phyloP scores from a whole-genome alignment of 2,113 vertebrate genomes.

The Sinosuthora webbiana region DNA sequence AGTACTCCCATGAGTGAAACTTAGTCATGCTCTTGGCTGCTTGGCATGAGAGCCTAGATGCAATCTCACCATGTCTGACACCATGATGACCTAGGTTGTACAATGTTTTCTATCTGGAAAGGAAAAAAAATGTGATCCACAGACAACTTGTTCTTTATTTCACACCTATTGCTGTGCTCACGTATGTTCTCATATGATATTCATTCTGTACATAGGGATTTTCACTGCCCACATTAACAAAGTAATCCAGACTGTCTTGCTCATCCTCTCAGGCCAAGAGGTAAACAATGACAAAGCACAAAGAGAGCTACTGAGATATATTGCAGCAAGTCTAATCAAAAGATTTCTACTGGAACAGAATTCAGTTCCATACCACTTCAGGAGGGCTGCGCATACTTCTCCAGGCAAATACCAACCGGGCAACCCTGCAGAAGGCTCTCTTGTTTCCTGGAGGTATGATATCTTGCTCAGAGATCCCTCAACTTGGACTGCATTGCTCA shows the following conservation, averaged over 20 bases:
- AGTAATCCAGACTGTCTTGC: background rate
- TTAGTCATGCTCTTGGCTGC: background rate
- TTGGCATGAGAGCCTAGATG: background rate
- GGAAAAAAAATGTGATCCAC: background rate
- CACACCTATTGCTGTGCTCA: background rate
- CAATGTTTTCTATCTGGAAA: background rate
- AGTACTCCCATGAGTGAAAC: background rate
- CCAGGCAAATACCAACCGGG: background rate
- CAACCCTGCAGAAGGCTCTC: background rate
- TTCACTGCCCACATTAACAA: background rate
- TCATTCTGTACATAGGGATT: background rate
- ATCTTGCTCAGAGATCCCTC: background rate
- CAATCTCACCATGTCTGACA: background rate
- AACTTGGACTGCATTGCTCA: background rate
- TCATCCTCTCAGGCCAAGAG: background rate
- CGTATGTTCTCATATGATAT: fast-evolving
- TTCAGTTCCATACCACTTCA: background rate
- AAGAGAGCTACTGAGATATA: background rate
- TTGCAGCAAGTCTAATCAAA: background rate
- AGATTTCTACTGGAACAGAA: background rate
- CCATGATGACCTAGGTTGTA: background rate
- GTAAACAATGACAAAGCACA: background rate
- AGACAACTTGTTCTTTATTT: background rate
- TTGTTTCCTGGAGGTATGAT: background rate
- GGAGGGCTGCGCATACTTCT: background rate